These are phyloP conservation scores for Anolis sagrei DNA, from an alignment of 2,113 vertebrate genomes.

Conservation along the genomic window DNA sequence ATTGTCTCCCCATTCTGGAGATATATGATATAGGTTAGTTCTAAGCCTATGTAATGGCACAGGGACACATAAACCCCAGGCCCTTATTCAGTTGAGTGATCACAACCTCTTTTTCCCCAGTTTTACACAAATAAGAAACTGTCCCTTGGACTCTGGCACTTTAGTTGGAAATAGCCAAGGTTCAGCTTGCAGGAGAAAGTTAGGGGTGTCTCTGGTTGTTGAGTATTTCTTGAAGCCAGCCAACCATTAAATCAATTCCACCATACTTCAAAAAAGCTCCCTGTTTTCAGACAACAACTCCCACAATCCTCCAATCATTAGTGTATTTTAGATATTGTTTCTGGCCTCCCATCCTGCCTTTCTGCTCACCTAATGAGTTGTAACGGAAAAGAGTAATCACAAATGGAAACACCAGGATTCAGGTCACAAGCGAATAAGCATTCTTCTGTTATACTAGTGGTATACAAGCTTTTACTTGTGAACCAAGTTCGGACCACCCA, in stretches of 20 bases:
- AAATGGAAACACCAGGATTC: neutral
- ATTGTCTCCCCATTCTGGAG: neutral
- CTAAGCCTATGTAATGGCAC: neutral
- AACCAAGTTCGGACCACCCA: neutral
- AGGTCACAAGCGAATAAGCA: neutral
- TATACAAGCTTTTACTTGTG: neutral
- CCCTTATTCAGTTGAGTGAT: neutral
- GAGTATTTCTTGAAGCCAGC: neutral
- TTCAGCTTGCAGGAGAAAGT: neutral
- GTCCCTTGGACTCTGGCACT: neutral
- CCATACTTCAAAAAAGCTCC: neutral
- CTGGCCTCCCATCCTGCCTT: neutral
- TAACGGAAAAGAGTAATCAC: too few relatives aligned
- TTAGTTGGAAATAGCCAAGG: neutral
- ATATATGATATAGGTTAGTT: neutral
- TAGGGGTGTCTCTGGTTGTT: neutral
- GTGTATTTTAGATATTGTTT: neutral
- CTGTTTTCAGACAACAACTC: neutral
- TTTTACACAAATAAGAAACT: neutral
- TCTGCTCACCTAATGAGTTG: neutral
- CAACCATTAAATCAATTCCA: neutral
- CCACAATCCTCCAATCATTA: neutral
- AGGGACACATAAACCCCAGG: neutral
- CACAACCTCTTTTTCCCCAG: neutral
- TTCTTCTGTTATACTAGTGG: neutral